Base-by-base conservation (phyloP, 2,797 vertebrate genomes). In the Gallirallus australis region DNA sequence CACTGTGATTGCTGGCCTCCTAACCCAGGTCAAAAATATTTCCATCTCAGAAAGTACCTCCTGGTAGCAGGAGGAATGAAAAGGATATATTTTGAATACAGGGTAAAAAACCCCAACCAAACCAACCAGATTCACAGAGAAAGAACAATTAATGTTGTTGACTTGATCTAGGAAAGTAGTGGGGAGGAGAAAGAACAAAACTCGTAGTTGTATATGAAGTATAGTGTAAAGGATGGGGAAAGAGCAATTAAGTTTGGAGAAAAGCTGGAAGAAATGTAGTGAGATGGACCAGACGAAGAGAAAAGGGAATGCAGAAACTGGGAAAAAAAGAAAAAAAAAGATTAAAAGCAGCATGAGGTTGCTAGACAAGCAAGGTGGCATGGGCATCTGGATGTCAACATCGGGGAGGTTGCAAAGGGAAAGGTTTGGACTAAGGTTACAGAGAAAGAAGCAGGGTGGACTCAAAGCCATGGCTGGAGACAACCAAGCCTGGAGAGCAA, bases 391-490 rank as follows among this genome's bases (percentile, higher is more conserved):
- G 25, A 15, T 13, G 1, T 8, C 53, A 45, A 68, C 23, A 12
- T 18, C 5, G 21, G 14, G 11, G 25, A 1, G 1, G 9, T 76
- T 76, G 8, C 0, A 1, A 53, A 45, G 17, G 2, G 7, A 76
- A 48, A 81, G 12, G 1, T 37, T 75, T 86, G 30, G 16, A 21
- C 33, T 45, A 72, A 37, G 6, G 37, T 6, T 68, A 10, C 13
- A 40, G 23, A 5, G 2, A 50, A 18, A 65, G 2, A 30, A 4
- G 6, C n/a, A 63, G 13, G 7, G 4, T 45, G 20, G 17, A 40
- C 23, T 53, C 59, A 15, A 71, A 76, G 11, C 16, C 31, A 53
- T 24, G 11, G 5, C 12, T 60, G 37, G 30, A 56, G 10, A 25
- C 19, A 84, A 57, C 4, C 23, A 33, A 7, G 8, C 25, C 8